These are phyloP conservation scores for Ornithoptera alexandrae DNA, from an alignment of 2,888 invertebrate species.

Conservation along the genomic window DNA sequence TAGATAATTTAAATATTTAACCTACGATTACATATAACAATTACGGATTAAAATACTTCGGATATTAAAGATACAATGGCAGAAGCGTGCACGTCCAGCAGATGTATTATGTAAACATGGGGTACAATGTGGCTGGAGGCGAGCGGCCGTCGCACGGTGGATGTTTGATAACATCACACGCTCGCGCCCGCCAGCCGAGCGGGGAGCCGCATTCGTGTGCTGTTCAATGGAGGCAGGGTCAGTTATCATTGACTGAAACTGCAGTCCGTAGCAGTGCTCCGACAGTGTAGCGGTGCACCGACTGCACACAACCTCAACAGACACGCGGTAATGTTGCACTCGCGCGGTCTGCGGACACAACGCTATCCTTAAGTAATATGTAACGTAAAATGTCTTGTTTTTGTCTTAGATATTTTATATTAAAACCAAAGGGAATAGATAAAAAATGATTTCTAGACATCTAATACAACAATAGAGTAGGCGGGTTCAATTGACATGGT, in stretches of 20 bases:
- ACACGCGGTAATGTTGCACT: no score
- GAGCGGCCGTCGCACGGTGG: neutral
- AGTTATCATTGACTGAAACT: neutral
- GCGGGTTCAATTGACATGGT: no score
- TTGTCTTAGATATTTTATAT: no score
- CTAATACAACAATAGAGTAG: no score
- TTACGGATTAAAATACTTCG: neutral
- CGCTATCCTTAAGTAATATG: no score
- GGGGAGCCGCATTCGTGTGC: neutral
- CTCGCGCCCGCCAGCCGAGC: neutral
- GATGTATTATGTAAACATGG: constrained; percentile 25
- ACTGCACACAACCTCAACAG: no score
- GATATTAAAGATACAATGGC: neutral
- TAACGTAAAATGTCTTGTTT: no score
- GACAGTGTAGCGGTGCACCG: no score
- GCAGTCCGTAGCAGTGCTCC: neutral
- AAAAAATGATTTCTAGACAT: no score
- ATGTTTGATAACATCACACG: constrained; percentile 26
- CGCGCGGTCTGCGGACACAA: no score
- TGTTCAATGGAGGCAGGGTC: neutral
- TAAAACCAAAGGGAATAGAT: no score
- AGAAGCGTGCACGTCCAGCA: neutral
- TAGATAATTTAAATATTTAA: no score
- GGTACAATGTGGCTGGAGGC: constrained; percentile 14
- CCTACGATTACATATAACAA: neutral